A percentile compares a stretch with the other conserved stretches of the same genome.
Conservation (phyloP, 2,888 invertebrate genomes). For the Orthosia gothica region DNA sequence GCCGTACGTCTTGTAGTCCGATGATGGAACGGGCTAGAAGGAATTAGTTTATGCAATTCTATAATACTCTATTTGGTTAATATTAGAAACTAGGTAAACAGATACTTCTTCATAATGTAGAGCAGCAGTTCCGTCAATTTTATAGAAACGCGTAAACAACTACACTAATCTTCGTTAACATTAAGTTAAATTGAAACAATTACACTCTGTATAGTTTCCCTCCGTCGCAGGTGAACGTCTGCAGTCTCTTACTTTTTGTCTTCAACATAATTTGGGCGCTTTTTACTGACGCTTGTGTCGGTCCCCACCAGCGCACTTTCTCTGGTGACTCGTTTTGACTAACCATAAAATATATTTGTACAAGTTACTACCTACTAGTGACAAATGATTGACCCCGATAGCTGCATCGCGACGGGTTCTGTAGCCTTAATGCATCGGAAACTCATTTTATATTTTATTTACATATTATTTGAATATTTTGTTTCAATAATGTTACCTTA, state of each 20-base stretch:
- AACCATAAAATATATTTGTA: conserved; percentile 72
- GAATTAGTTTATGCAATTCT: too few relatives aligned
- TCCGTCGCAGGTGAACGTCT: conserved; percentile 74
- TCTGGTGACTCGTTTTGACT: conserved; percentile 73
- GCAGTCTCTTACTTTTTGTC: conserved; percentile 74
- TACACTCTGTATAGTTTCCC: conserved; percentile 59
- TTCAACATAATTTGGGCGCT: conserved; percentile 75
- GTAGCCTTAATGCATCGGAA: conserved; percentile 55
- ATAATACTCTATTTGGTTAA: neutral
- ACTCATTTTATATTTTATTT: conserved; percentile 44
- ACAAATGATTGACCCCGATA: conserved; percentile 67
- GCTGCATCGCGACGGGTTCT: conserved; percentile 38
- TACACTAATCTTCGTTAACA: conserved; percentile 48
- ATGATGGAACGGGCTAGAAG: too few relatives aligned
- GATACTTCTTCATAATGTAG: conserved; percentile 13
- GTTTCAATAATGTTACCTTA: conserved; percentile 16
- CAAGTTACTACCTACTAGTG: conserved; percentile 56
- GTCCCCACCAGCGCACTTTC: conserved; percentile 76
- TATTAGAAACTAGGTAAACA: conserved; percentile 13
- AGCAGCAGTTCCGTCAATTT: conserved; percentile 29
- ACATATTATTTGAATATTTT: conserved; percentile 51
- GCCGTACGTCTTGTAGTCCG: too few relatives aligned
- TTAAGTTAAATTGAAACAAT: conserved; percentile 65
- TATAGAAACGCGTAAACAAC: conserved; percentile 39
- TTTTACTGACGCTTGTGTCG: conserved; percentile 67